Conservation (phyloP, 1,140 invertebrate genomes). For the Ostrea denselamellosa region DNA sequence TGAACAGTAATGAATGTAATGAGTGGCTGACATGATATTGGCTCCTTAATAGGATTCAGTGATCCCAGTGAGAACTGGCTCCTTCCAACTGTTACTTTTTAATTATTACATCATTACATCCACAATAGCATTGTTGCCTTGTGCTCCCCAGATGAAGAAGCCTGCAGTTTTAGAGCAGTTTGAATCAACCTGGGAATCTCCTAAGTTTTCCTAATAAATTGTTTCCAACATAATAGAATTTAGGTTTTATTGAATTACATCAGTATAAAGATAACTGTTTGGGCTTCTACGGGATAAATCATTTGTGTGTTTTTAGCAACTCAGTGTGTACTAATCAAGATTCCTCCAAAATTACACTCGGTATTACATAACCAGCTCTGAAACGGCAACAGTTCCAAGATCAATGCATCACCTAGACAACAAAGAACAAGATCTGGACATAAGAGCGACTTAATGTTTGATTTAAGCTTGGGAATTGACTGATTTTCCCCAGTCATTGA, state of each 20-base stretch:
- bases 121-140: not conserved
- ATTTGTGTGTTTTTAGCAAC: constrained; percentile 35
- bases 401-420: constrained; percentile 29
- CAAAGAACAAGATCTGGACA: constrained; percentile 30
- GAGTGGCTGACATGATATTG: not conserved
- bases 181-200: constrained; percentile 8
- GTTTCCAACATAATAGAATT: constrained; percentile 25
- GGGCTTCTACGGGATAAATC: constrained; percentile 19
- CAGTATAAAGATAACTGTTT: not conserved
- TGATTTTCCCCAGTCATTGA: constrained; percentile 7
- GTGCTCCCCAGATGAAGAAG: constrained; percentile 10
- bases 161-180: constrained; percentile 26
- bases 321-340: constrained; percentile 28
- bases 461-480: constrained; percentile 10
- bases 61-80: not conserved
- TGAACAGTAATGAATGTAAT: not conserved
- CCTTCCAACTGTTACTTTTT: constrained; percentile 2
- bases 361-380: constrained; percentile 19
- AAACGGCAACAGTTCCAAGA: constrained; percentile 20
- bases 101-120: constrained; percentile 39
- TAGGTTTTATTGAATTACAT: constrained; percentile 40
- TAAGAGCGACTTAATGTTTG: not conserved
- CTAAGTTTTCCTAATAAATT: constrained; percentile 27
- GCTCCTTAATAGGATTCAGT: not conserved
- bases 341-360: not conserved